Conservation (phyloP, 2,888 invertebrate genomes). For the Alcis repandata region DNA sequence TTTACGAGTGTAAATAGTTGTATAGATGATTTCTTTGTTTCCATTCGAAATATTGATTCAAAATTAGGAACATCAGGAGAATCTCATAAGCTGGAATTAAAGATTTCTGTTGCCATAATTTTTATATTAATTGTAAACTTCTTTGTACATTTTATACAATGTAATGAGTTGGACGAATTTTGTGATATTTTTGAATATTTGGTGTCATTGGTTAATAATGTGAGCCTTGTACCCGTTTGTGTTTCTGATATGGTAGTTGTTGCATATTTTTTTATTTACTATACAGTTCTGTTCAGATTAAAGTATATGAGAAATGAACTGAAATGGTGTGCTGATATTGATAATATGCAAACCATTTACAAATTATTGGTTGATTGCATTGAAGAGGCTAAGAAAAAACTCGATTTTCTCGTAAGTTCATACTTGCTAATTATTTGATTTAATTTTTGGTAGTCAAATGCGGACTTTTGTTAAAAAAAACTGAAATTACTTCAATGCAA, state of each 20-base stretch:
- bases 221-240: not conserved
- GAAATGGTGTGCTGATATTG: not conserved
- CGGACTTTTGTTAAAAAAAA: too few relatives aligned
- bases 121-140: not conserved
- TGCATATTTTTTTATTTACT: conserved; percentile 1
- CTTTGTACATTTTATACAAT: not conserved
- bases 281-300: conserved; percentile 9
- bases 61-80: not conserved
- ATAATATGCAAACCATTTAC: conserved; percentile 12
- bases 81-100: not conserved
- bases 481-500: too few relatives aligned
- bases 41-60: not conserved
- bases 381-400: conserved; percentile 6
- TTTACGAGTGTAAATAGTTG: not conserved
- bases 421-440: not conserved
- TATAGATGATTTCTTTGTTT: not conserved
- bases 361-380: not conserved
- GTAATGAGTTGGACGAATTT: not conserved
- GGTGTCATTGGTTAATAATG: not conserved
- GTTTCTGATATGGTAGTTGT: not conserved
- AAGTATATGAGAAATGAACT: not conserved
- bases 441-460: not conserved
- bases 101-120: not conserved
- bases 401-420: conserved; percentile 12
- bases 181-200: not conserved